Base-by-base conservation (phyloP, 2,888 invertebrate species). In the Fabriciana adippe region DNA sequence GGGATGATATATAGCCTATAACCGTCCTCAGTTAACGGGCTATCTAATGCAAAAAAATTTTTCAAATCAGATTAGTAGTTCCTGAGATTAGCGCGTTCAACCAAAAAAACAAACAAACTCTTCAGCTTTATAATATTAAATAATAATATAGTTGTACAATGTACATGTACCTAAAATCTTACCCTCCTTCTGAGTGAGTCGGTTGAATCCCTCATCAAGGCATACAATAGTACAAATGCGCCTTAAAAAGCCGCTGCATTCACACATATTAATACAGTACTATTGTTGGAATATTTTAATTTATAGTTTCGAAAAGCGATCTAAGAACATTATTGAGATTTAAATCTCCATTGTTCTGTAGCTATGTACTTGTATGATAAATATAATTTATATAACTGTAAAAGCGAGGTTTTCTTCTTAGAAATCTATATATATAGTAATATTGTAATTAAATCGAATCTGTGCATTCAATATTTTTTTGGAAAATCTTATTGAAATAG, bases 321-420 rank as follows among this genome's bases (percentile, higher is more conserved):
- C 53, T 62, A 53, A 61, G 54, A 53, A 31, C 66, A 53, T 69
- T 55, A 60, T 63, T 60, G 55, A 55, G 67, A 69, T 69, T 55
- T 64, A 51, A 63, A 69, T 66, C 69, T 6, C 63, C 26, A 69
- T 69, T 69, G 69, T 69, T 69, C 55, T 41, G 18, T n/a, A 31
- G 0, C 14, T 45, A 26, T 31, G 16, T 64, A 55, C 21, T 45
- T n/a, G 15, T 48, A 47, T 59, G 14, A 41, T 41, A 41, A 41
- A 41, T 56, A 59, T 45, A 47, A 45, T 53, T 59, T 51, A 41
- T 14, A 51, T 64, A 57, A 51, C 56, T 55, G 35, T 64, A 41
- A 5, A 45, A 8, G n/a, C 26, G 2, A 59, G 18, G 21, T 8
- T 21, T 13, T 1, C 11, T 53, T 18, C 16, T 11, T 18, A 18